Evolutionary conservation across 1,140 invertebrate species (phyloP).

Genomic region (Camponotus vicinus): DNA sequence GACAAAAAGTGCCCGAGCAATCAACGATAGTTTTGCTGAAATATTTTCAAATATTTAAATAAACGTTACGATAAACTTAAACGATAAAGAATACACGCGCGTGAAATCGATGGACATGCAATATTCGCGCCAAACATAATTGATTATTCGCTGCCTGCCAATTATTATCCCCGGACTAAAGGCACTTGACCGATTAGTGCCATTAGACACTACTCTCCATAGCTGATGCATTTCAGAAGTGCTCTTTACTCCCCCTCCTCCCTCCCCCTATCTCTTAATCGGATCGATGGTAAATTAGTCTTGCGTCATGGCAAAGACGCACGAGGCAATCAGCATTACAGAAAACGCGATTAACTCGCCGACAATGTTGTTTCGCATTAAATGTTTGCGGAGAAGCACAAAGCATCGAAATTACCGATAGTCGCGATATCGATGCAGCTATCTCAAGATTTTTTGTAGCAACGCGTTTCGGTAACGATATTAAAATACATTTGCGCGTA

Average conservation of each 20-base stretch:
- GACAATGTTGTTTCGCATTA: background rate
- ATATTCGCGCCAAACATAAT: slow-evolving; percentile 1
- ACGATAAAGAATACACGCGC: background rate
- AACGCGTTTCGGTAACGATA: background rate
- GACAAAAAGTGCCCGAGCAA: background rate
- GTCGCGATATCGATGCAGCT: slow-evolving; percentile 4
- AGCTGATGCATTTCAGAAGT: slow-evolving; percentile 53
- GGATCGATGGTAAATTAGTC: slow-evolving; percentile 51
- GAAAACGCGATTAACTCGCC: background rate
- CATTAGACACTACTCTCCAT: slow-evolving; percentile 53
- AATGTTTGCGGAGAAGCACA: background rate
- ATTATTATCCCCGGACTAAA: slow-evolving; percentile 58
- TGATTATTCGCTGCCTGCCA: slow-evolving; percentile 45
- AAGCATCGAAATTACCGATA: slow-evolving; percentile 17
- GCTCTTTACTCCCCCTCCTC: slow-evolving; percentile 31
- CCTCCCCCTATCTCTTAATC: slow-evolving; percentile 53
- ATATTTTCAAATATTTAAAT: background rate
- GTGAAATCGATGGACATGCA: background rate
- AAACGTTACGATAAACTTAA: background rate
- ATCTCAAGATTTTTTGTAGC: background rate
- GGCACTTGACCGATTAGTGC: slow-evolving; percentile 67
- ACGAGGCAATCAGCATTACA: background rate
- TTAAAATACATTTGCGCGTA: background rate
- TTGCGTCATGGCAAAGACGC: background rate
- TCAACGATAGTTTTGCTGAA: background rate